A percentile compares a stretch with the other conserved stretches of the same genome.
phyloP scores from a whole-genome alignment of 1,140 invertebrate genomes.

The Heliconius eleuchia region DNA sequence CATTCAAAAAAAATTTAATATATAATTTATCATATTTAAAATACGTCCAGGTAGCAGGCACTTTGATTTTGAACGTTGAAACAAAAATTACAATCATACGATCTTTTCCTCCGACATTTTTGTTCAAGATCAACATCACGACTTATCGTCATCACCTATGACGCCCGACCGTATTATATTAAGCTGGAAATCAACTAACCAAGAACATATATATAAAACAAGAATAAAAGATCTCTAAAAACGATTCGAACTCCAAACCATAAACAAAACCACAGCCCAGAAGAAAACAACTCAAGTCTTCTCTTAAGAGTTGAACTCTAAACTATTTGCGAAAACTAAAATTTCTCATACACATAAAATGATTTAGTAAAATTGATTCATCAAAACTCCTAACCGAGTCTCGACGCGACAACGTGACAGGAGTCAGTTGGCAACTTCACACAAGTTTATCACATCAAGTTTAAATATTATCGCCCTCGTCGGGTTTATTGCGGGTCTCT shows the following conservation, averaged over 20 bases:
- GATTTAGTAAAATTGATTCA: background rate
- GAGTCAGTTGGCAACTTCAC: slow-evolving; percentile 5
- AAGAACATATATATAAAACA: too few relatives aligned
- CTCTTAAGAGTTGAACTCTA: background rate
- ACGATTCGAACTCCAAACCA: too few relatives aligned
- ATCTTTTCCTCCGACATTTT: too few relatives aligned
- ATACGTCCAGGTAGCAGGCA: too few relatives aligned
- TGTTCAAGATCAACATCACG: too few relatives aligned
- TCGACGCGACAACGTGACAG: background rate
- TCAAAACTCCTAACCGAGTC: background rate
- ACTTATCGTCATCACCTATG: too few relatives aligned
- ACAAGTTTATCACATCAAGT: slow-evolving; percentile 4
- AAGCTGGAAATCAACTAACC: too few relatives aligned
- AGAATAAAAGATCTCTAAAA: background rate
- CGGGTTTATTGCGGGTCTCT: slow-evolving; percentile 7
- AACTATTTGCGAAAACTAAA: background rate
- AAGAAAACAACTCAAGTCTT: background rate
- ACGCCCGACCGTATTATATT: too few relatives aligned
- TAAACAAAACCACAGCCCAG: background rate
- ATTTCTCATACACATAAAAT: background rate
- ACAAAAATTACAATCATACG: too few relatives aligned
- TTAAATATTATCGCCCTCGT: slow-evolving; percentile 3
- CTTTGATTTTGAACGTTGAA: too few relatives aligned
- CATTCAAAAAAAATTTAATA: too few relatives aligned
- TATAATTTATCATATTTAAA: too few relatives aligned